Evolutionary conservation across 2,888 invertebrate species (phyloP), one percentile per base, ranked within the genome.

Genomic region (Apamea crenata): DNA sequence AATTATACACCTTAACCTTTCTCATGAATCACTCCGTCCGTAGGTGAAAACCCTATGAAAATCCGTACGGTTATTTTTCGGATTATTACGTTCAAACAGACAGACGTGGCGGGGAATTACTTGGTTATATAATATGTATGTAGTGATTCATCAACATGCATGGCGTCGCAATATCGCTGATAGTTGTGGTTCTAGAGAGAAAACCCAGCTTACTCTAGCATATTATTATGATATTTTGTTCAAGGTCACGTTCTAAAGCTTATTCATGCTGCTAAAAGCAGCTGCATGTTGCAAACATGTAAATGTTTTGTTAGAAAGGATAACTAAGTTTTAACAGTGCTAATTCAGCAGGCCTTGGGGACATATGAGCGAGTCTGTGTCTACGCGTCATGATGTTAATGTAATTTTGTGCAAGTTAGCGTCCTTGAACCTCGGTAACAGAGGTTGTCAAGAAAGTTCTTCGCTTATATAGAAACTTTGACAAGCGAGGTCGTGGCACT

Each of bases 311-410:
- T 61, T 53, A 16, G 7, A 47, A 67, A 56, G 53, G n/a, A 14
- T n/a, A n/a, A n/a, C 5, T 78, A 61, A 47, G 84, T 71, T 76
- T 36, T 29, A 32, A 53, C 1, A 12, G 32, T 25, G 18, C 2
- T 66, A 36, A 82, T 76, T 32, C 25, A 59, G 21, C 44, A 66
- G 78, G 6, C 63, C 25, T 25, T 40, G 12, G 63, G 72, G 82
- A 50, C 14, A 10, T 10, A 36, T 47, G 25, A 67, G 8, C 6
- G 29, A 56, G 18, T 25, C 4, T 40, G 21, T 21, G 10, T 53
- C 0, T 25, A 47, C 36, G 66, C 67, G 76, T 36, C 7, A 71
- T 14, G 16, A 44, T 36, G 47, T 6, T 56, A 56, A 68, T 56
- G 53, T 36, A 14, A 59, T 18, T 61, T 56, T 78, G 21, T n/a